Evolutionary conservation across 2,888 invertebrate genomes (phyloP), one percentile per base, ranked within the genome.

Genomic region (Nematopogon swammerdamellus): DNA sequence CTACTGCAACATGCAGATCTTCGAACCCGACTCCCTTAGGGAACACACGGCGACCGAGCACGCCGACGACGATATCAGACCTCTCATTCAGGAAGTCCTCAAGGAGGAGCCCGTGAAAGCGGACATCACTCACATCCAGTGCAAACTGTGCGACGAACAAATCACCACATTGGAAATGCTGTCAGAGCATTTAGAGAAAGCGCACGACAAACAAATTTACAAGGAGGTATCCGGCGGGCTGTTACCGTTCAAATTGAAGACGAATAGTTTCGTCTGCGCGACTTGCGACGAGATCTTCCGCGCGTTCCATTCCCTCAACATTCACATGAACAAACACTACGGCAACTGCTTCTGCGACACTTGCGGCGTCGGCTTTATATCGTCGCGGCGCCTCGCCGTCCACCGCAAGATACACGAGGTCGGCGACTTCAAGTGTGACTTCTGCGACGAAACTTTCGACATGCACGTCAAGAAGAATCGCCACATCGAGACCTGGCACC

Each of bases 401-500:
- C 82, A 82, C 48, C 69, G 74, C 50, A 62, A 73, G 1, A 79
- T 72, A 0, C 82, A 82, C 51, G 77, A 79, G 56, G 70, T 64
- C 44, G 80, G 76, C 0, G 51, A 51, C 0, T 76, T 64, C 45
- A 72, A 73, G 0, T 76, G 76, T 46, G 25, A 48, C 0, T 59
- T 67, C 50, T 76, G 76, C 50, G 75, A 10, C 25, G 10, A 10
- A 10, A 10, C 25, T 4, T 25, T 25, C 25, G 25, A 25, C 25
- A 6, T 10, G 25, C 25, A 6, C 25, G 25, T 4, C 25, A 25
- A 25, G 25, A 4, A 10, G 5, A 25, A 25, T 10, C 25, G 25
- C 5, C 25, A 25, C 49, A n/a, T n/a, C n/a, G 70, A 75, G 44
- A 71, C 70, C 0, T 77, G 77, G 54, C 77, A 76, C 0, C n/a